Evolutionary conservation across 2,113 vertebrate species (phyloP), one percentile per base, ranked within the genome.

Genomic region (Sphaerodactylus townsendi): DNA sequence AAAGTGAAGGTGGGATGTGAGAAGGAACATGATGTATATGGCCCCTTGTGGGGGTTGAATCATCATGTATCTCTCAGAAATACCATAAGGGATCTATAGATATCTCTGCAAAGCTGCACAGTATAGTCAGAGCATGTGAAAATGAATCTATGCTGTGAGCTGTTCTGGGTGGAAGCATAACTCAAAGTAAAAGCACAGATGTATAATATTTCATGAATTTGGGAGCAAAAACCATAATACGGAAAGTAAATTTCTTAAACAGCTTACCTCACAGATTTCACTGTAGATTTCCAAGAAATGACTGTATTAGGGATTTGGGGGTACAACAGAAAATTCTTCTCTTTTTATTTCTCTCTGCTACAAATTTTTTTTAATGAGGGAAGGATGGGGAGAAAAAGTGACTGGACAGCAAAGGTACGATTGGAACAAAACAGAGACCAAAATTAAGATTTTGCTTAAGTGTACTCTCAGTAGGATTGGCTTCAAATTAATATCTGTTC

Each of bases 91-190:
- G 84, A 79, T 81, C 39, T 53, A 59, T 86, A 53, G n/a, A 72
- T 46, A 77, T 30, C 73, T 79, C 71, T 76, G 87, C 74, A 79
- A 90, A 85, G 76, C 77, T 64, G 75, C 8, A 87, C 76, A 4
- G 14, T 66, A 71, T 53, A 83, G 8, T 21, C 28, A 82, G 50
- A 0, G 15, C 81, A 85, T 87, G 41, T 30, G 35, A 70, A 77
- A 70, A 41, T 59, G 8, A 59, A 41, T 17, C 65, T 33, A 28
- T 62, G 75, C 10, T 23, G 33, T 35, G 44, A 77, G 50, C 23
- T n/a, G 23, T 39, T n/a, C n/a, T 71, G 23, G 66, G 23, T 77
- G 53, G n/a, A 62, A 71, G 68, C 15, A 21, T 62, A 84, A 71
- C 17, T 46, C 28, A 68, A 78, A 78, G 21, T n/a, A n/a, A 53